These are phyloP conservation scores for Myrmecobius fasciatus DNA, from an alignment of 2,113 vertebrate species.

Conservation along the genomic window DNA sequence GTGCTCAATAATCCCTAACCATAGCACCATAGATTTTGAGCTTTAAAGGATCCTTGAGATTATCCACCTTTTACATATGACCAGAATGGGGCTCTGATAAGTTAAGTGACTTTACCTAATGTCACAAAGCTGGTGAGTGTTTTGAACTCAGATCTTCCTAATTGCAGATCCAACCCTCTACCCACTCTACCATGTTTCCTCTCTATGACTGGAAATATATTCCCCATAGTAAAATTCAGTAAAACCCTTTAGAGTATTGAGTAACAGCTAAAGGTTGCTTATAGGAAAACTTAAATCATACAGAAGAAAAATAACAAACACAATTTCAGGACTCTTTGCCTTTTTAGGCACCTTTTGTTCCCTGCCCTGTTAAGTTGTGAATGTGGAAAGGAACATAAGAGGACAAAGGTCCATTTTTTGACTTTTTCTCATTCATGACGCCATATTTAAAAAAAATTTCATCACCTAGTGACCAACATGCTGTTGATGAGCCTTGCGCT, in stretches of 20 bases:
- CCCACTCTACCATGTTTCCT: not conserved
- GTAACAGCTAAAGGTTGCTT: not conserved
- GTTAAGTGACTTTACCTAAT: not conserved
- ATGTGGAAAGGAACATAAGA: not conserved
- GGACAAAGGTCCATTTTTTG: not conserved
- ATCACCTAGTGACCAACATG: not conserved
- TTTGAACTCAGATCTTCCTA: not conserved
- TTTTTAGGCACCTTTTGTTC: not conserved
- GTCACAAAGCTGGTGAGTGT: not conserved
- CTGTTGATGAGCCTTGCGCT: not conserved
- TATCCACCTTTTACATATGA: not conserved
- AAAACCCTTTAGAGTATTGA: slow-evolving; percentile 38
- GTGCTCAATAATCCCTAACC: not conserved
- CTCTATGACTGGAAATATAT: not conserved
- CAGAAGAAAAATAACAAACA: not conserved
- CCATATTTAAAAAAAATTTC: not conserved
- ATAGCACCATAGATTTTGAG: not conserved
- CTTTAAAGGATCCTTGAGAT: not conserved
- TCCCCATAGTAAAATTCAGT: not conserved
- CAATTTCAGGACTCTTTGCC: not conserved
- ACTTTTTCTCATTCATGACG: not conserved
- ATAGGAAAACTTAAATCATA: slow-evolving; percentile 11
- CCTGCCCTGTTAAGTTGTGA: not conserved
- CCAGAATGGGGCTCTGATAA: not conserved
- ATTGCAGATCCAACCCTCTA: not conserved